Evolutionary conservation across 1,140 invertebrate genomes (phyloP).

Genomic region (Kradibia gibbosae): DNA sequence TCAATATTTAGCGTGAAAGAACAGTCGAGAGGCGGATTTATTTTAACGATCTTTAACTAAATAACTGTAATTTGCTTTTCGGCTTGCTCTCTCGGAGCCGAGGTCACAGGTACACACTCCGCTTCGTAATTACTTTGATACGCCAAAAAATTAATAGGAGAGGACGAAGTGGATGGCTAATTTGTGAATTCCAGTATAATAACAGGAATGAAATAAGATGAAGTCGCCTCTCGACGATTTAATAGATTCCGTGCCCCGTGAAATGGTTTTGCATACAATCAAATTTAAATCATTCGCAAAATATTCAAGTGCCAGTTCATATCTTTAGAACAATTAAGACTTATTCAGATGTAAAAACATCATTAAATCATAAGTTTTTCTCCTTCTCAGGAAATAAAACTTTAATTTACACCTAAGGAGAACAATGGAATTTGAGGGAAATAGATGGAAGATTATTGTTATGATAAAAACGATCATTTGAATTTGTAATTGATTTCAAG

Average conservation of each 20-base stretch:
- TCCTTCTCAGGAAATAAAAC: constrained; percentile 46
- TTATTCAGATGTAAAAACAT: constrained; percentile 44
- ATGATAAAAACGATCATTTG: constrained; percentile 50
- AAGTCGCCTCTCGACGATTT: constrained; percentile 13
- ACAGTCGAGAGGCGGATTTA: constrained; percentile 25
- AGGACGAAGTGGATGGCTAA: not conserved
- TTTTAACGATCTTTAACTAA: constrained; percentile 35
- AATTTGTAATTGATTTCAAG: constrained; percentile 52
- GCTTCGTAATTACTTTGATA: constrained; percentile 10
- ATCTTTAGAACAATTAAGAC: constrained; percentile 41
- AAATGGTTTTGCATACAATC: constrained; percentile 43
- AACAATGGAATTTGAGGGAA: constrained; percentile 50
- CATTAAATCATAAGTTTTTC: constrained; percentile 42
- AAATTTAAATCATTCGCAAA: constrained; percentile 41
- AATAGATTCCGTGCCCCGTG: constrained; percentile 22
- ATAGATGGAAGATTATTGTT: constrained; percentile 48
- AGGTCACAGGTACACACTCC: not conserved
- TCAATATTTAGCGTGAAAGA: constrained; percentile 2
- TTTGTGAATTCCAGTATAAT: constrained; percentile 43
- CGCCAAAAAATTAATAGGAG: constrained; percentile 19
- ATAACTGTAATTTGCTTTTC: constrained; percentile 33
- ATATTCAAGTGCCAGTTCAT: constrained; percentile 17
- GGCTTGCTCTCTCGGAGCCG: not conserved
- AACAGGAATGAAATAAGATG: constrained; percentile 5
- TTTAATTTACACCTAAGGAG: constrained; percentile 47